A percentile compares a stretch with the other conserved stretches of the same genome.
These are phyloP conservation scores for Psephotus haematonotus DNA, from an alignment of 2,113 vertebrate genomes.

Conservation along the genomic window DNA sequence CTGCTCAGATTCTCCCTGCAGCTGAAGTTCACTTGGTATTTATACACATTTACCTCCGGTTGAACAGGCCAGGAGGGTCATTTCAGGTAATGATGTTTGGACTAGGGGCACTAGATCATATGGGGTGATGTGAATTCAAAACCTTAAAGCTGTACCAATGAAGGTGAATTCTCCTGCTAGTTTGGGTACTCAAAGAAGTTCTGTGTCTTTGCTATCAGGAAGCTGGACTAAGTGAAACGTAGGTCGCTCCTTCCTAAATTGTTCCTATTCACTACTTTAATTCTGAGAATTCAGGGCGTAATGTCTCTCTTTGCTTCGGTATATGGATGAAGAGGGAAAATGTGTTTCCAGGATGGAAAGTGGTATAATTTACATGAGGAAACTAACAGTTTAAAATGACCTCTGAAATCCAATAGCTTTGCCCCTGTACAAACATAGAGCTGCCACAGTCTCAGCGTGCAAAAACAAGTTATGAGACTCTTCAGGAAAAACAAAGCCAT, in stretches of 20 bases:
- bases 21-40: not conserved
- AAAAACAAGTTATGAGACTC: not conserved
- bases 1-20: not conserved
- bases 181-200: not conserved
- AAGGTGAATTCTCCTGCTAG: not conserved
- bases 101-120: not conserved
- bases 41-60: not conserved
- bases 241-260: not conserved
- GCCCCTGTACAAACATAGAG: fast-evolving
- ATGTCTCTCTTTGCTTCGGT: not conserved
- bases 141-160: not conserved
- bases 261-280: not conserved
- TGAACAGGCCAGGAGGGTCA: not conserved
- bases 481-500: not conserved
- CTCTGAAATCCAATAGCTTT: not conserved
- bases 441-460: not conserved
- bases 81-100: not conserved
- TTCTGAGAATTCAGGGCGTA: not conserved
- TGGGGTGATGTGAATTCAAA: not conserved
- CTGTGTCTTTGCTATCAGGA: not conserved
- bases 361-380: not conserved
- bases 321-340: not conserved
- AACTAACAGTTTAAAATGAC: not conserved
- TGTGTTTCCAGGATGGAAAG: not conserved
- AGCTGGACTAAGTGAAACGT: not conserved